Evolutionary conservation across 2,888 invertebrate genomes (phyloP), one percentile per base, ranked within the genome.

Genomic region (Chirona hameri): DNA sequence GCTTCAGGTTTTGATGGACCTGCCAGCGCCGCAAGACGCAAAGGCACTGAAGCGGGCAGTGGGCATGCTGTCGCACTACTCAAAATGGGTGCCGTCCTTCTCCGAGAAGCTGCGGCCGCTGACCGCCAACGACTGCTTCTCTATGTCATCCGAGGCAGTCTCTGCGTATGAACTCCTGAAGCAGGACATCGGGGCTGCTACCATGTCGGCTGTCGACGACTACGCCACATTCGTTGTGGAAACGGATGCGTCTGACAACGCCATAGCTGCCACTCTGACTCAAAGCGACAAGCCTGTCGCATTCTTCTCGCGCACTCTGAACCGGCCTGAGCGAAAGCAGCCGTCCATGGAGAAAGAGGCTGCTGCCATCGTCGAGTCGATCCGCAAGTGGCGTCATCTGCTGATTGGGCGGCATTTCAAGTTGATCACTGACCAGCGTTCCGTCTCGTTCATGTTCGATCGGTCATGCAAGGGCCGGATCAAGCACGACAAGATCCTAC

Each of bases 171-270:
- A 82, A 27, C 21, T 18, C n/a, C 48, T 81, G 27, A 82, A 81
- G 57, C 24, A n/a, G 48, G 46, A 83, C 39, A 81, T 76, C 55
- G 81, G 48, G 29, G 18, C 55, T 10, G 39, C 82, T 69, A 82
- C 80, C 46, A 27, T 82, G 18, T 48, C n/a, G 18, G 80, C 83
- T 24, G 29, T 72, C n/a, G 76, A 83, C 55, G 60, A 31, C 29
- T 24, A 21, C n/a, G 4, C 39, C 21, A n/a, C 79, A 21, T 81
- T 82, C 48, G 79, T 29, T 1, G 76, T n/a, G n/a, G 81, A 83
- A 82, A 83, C 82, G 4, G 81, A 83, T 82, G 82, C 83, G 24
- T 83, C 82, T 12, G 82, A 82, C 21, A 57, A 76, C 55, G 69
- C 81, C 0, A 65, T 82, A 15, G 72, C 82, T 18, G 83, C 82